A percentile compares a stretch with the other conserved stretches of the same genome.
These are phyloP conservation scores for Sorex maritimensis DNA, from an alignment of 2,797 vertebrate species.

Conservation along the genomic window DNA sequence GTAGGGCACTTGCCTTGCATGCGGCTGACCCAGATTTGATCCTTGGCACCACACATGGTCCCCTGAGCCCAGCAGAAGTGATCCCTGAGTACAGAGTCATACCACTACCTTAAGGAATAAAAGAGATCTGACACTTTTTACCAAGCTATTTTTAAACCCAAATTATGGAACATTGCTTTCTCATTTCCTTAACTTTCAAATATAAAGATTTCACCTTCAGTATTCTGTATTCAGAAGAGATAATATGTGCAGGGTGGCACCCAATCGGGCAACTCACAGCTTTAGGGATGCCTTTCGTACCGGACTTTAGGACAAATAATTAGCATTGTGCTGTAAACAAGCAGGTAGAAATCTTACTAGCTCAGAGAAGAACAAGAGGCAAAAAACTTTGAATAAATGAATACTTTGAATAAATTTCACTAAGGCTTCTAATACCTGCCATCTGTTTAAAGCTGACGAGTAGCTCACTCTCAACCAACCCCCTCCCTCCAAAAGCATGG, in stretches of 20 bases:
- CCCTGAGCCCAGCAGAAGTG: no score
- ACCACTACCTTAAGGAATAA: no score
- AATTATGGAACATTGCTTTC: neutral
- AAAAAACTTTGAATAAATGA: neutral
- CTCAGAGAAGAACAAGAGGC: neutral
- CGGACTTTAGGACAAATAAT: neutral
- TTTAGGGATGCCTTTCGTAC: neutral
- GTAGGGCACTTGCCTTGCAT: no score
- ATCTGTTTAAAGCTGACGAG: neutral
- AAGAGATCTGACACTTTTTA: no score
- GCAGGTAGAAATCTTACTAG: neutral
- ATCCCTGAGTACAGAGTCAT: no score
- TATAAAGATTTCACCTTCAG: neutral
- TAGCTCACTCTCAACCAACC: no score
- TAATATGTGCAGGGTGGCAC: no score
- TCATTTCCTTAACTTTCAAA: neutral
- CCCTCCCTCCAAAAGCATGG: no score
- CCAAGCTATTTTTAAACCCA: neutral
- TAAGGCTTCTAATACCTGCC: neutral
- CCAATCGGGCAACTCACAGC: neutral
- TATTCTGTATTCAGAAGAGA: neutral
- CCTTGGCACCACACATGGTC: no score
- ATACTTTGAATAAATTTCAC: neutral
- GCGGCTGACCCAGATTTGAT: no score
- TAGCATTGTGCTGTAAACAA: neutral